A percentile compares a stretch with the other conserved stretches of the same genome.
These are phyloP conservation scores for Coregonus clupeaformis DNA, from an alignment of 2,113 vertebrate genomes.

Conservation along the genomic window DNA sequence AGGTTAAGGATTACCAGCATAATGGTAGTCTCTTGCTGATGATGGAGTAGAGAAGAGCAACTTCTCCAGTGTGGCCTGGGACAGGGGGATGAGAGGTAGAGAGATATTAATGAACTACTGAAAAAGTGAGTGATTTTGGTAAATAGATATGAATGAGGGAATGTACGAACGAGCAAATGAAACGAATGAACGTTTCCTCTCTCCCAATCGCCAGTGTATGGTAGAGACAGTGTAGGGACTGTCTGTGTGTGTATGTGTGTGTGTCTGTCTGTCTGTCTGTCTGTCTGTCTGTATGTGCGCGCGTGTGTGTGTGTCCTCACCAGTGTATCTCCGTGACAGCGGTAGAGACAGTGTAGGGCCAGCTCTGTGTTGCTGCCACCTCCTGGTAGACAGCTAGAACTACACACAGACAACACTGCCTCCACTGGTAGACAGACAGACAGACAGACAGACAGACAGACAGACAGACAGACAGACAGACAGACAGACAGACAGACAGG, in stretches of 20 bases:
- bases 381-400: slow-evolving; percentile 76
- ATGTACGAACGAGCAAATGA: no score
- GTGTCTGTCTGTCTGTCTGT: no score
- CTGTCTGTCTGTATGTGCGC: neutral
- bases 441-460: slow-evolving; percentile 9
- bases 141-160: no score
- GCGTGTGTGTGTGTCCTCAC: slow-evolving; percentile 50
- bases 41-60: slow-evolving; percentile 65
- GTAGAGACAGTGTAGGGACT: no score
- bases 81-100: slow-evolving; percentile 15
- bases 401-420: slow-evolving; percentile 72
- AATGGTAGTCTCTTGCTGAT: slow-evolving; percentile 70
- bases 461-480: slow-evolving; percentile 1
- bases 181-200: no score
- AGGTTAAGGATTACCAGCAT: slow-evolving; percentile 65
- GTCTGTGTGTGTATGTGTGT: no score
- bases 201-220: no score
- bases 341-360: slow-evolving; percentile 74
- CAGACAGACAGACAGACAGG: neutral
- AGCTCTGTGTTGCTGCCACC: slow-evolving; percentile 78
- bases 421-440: slow-evolving; percentile 59
- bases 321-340: slow-evolving; percentile 66
- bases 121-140: neutral
- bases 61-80: slow-evolving; percentile 72
- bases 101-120: neutral